These are phyloP conservation scores for Netelia inedita DNA, from an alignment of 2,888 invertebrate genomes.

Conservation along the genomic window DNA sequence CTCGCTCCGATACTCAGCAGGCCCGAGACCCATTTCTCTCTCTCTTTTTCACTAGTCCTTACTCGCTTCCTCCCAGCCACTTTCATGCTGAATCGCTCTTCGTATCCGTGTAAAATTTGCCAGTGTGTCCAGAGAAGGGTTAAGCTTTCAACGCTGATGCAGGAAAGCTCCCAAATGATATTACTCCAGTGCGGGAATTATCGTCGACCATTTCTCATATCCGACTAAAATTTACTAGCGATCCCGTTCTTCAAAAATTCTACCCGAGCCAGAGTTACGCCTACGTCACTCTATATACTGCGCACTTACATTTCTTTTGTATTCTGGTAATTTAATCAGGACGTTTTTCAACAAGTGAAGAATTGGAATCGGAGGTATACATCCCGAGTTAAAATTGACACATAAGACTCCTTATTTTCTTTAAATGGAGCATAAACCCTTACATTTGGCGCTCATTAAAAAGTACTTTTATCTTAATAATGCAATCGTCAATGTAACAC, in stretches of 20 bases:
- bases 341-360: no score
- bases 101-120: slow-evolving; percentile 29
- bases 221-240: slow-evolving; percentile 11
- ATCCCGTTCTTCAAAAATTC: background rate
- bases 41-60: slow-evolving; percentile 54
- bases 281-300: no score
- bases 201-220: slow-evolving; percentile 31
- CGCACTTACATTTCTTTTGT: no score
- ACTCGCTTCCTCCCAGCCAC: slow-evolving; percentile 47
- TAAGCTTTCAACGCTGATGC: slow-evolving; percentile 34
- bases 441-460: no score
- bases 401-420: no score
- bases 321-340: no score
- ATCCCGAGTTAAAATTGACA: no score
- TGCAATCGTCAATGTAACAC: no score
- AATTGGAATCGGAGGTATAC: no score
- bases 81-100: slow-evolving; percentile 54
- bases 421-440: no score
- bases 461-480: no score
- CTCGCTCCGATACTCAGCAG: slow-evolving; percentile 55
- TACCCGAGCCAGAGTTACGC: no score
- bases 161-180: slow-evolving; percentile 40
- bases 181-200: slow-evolving; percentile 52
- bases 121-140: slow-evolving; percentile 34
- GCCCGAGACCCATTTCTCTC: slow-evolving; percentile 33